These are phyloP conservation scores for Syngnathus floridae DNA, from an alignment of 2,113 vertebrate species.

Conservation along the genomic window DNA sequence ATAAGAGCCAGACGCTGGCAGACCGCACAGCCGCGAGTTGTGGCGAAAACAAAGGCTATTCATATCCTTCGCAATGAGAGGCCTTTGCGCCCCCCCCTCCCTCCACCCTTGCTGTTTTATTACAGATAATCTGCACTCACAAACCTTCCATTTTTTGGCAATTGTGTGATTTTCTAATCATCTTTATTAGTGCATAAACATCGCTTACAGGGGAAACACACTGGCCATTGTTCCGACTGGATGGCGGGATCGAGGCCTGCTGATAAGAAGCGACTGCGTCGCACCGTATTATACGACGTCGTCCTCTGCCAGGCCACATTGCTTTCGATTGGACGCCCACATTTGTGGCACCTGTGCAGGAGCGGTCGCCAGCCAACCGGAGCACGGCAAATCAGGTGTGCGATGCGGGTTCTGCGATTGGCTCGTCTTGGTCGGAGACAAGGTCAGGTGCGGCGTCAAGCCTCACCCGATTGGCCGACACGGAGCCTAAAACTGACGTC, in stretches of 20 bases:
- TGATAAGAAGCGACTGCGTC: slow-evolving; percentile 54
- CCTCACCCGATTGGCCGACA: slow-evolving; percentile 50
- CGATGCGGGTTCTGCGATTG: slow-evolving; percentile 46
- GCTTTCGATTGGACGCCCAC: slow-evolving; percentile 40
- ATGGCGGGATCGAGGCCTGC: slow-evolving; percentile 37
- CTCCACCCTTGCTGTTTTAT: slow-evolving; percentile 62
- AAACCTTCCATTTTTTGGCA: slow-evolving; percentile 63
- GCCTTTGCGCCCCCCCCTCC: slow-evolving; percentile 52
- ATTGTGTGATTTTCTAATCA: slow-evolving; percentile 65
- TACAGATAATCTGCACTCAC: slow-evolving; percentile 64
- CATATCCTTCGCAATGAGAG: slow-evolving; percentile 75
- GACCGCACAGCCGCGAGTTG: slow-evolving; percentile 71
- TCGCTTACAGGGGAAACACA: slow-evolving; percentile 52
- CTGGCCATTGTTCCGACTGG: slow-evolving; percentile 54
- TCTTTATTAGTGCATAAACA: slow-evolving; percentile 67
- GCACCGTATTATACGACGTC: slow-evolving; percentile 11
- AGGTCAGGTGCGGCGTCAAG: slow-evolving; percentile 50
- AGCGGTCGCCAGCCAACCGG: slow-evolving; percentile 31
- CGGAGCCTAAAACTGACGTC: slow-evolving; percentile 47
- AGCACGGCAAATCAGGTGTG: slow-evolving; percentile 58
- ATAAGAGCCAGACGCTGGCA: slow-evolving; percentile 79
- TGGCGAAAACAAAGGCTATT: slow-evolving; percentile 77
- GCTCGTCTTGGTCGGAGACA: slow-evolving; percentile 52
- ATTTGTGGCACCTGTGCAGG: slow-evolving; percentile 55
- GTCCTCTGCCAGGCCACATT: slow-evolving; percentile 43